Evolutionary conservation across 2,797 vertebrate genomes (phyloP).

Genomic region (Sebastes kiyomatsui): DNA sequence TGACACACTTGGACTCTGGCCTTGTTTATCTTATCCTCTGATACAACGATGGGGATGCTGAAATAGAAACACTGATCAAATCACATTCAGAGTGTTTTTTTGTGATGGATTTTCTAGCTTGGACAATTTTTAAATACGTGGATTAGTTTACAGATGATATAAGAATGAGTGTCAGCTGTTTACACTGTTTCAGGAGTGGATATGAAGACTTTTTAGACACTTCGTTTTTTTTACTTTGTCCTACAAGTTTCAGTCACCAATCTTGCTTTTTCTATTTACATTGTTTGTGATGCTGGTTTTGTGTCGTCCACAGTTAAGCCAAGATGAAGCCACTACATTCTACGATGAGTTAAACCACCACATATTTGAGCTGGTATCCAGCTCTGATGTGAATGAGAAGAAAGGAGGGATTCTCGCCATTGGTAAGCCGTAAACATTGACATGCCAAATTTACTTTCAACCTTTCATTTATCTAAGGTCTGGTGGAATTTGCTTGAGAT

Average conservation of each 20-base stretch:
- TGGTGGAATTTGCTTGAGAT: not conserved
- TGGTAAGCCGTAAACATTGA: conserved; percentile 80
- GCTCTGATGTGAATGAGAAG: conserved; percentile 97
- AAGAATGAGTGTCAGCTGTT: not conserved
- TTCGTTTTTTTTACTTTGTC: not conserved
- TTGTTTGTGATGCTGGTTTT: conserved; percentile 9
- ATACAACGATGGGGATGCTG: too few relatives aligned
- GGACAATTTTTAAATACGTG: not conserved
- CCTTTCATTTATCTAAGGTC: not conserved
- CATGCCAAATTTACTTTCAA: not conserved
- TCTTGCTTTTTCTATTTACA: not conserved
- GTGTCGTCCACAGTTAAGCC: conserved; percentile 88
- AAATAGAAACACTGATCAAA: not conserved
- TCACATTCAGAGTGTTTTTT: not conserved
- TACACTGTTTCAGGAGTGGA: not conserved
- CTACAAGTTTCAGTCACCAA: not conserved
- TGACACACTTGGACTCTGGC: not conserved
- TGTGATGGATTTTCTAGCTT: not conserved
- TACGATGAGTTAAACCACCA: conserved; percentile 98
- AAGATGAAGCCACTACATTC: conserved; percentile 97
- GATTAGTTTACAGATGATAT: not conserved
- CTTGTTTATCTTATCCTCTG: not conserved
- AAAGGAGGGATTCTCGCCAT: conserved; percentile 99
- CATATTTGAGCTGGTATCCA: conserved; percentile 98
- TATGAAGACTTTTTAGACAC: not conserved